Conservation (phyloP, 2,888 invertebrate genomes). For the Hartigia nigra region DNA sequence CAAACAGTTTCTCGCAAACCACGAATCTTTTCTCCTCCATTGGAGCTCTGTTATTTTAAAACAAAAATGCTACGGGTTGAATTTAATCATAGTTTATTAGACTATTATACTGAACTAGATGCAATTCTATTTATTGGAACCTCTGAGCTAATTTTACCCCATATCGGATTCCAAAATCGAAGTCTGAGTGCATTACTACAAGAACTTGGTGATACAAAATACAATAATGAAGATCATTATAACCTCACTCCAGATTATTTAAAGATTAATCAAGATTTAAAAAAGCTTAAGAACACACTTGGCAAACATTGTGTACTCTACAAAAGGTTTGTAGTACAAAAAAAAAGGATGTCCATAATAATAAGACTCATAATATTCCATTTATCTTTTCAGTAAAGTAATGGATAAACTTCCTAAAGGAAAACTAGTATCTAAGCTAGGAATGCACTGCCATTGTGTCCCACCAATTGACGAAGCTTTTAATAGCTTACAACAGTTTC, state of each 20-base stretch:
- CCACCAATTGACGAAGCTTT: slow-evolving; percentile 62
- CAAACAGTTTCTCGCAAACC: slow-evolving; percentile 72
- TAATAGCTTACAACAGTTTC: slow-evolving; percentile 60
- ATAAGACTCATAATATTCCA: not conserved
- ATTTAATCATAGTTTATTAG: slow-evolving; percentile 83
- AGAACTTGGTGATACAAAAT: slow-evolving; percentile 43
- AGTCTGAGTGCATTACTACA: slow-evolving; percentile 55
- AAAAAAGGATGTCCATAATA: too few species aligned
- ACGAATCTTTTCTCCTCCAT: slow-evolving; percentile 80
- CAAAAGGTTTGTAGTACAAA: slow-evolving; percentile 42
- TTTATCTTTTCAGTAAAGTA: slow-evolving; percentile 45
- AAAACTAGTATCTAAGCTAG: slow-evolving; percentile 52
- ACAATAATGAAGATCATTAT: slow-evolving; percentile 47
- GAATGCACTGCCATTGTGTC: slow-evolving; percentile 56
- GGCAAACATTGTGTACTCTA: slow-evolving; percentile 55
- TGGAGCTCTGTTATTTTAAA: slow-evolving; percentile 57
- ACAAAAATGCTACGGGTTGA: slow-evolving; percentile 79
- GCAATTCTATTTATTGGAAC: slow-evolving; percentile 83
- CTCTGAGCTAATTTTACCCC: slow-evolving; percentile 62
- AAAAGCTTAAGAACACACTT: slow-evolving; percentile 50
- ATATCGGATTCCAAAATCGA: slow-evolving; percentile 44
- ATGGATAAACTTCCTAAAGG: slow-evolving; percentile 56
- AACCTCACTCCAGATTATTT: slow-evolving; percentile 59
- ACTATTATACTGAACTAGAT: slow-evolving; percentile 91
- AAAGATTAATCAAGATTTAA: slow-evolving; percentile 53